Conservation (phyloP, 1,140 invertebrate genomes). For the Drosophila tsacasi region DNA sequence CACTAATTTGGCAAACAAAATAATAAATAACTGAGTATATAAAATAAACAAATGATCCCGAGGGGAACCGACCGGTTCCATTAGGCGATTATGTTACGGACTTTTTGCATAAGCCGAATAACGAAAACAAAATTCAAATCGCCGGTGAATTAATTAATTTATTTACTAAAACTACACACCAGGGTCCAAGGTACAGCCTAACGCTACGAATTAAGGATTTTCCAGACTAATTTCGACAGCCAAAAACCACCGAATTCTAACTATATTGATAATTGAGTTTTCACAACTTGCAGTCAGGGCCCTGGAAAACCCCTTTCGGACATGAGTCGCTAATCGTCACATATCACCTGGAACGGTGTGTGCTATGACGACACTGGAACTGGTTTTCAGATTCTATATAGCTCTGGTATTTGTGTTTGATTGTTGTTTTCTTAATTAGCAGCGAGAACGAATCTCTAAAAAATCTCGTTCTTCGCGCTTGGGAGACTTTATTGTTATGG, state of each 20-base stretch:
- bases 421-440: constrained; percentile 47
- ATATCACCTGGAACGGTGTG: constrained; percentile 1
- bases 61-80: constrained; percentile 30
- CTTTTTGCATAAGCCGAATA: constrained; percentile 41
- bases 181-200: not conserved
- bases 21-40: constrained; percentile 11
- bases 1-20: constrained; percentile 28
- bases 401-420: constrained; percentile 14
- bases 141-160: constrained; percentile 12
- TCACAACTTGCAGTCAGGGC: constrained; percentile 10
- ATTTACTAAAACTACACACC: not conserved
- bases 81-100: constrained; percentile 35
- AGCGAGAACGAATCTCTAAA: constrained; percentile 16
- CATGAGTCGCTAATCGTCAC: constrained; percentile 37
- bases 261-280: constrained; percentile 28
- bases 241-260: constrained; percentile 37
- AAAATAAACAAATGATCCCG: constrained; percentile 19
- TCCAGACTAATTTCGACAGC: not conserved
- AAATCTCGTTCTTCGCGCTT: constrained; percentile 19
- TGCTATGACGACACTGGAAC: constrained; percentile 63
- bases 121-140: constrained; percentile 37
- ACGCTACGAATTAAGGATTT: not conserved
- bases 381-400: constrained; percentile 41
- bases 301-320: constrained; percentile 35
- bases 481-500: constrained; percentile 37